Conservation (phyloP, 2,888 invertebrate species). For the Acleris sparsana region DNA sequence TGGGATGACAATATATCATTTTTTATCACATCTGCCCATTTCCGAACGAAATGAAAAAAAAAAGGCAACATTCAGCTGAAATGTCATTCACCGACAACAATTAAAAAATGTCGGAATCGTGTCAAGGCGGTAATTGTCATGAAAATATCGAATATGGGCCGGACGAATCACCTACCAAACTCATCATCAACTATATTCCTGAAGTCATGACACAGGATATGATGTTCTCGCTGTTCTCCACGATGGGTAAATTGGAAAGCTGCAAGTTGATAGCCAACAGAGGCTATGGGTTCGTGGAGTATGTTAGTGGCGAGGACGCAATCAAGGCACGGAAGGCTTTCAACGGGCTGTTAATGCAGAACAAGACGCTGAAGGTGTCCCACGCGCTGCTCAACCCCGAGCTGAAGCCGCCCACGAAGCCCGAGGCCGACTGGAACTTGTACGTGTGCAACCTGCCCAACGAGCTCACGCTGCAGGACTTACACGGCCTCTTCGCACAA, state of each 20-base stretch:
- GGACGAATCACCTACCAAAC: conserved; percentile 83
- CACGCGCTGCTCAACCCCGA: conserved; percentile 80
- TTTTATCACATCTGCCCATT: conserved; percentile 39
- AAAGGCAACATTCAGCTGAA: conserved; percentile 67
- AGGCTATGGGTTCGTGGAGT: conserved; percentile 83
- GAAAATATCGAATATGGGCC: conserved; percentile 82
- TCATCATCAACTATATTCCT: conserved; percentile 84
- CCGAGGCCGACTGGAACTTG: conserved; percentile 83
- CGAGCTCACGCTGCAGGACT: conserved; percentile 82
- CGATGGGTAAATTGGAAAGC: conserved; percentile 84
- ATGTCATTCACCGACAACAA: conserved; percentile 84
- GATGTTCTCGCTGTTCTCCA: conserved; percentile 83
- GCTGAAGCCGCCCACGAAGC: conserved; percentile 78
- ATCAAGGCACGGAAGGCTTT: conserved; percentile 80
- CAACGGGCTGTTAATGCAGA: conserved; percentile 81
- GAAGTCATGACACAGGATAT: conserved; percentile 84
- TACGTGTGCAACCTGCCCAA: conserved; percentile 83
- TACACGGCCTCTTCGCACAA: conserved; percentile 82
- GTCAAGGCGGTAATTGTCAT: conserved; percentile 84
- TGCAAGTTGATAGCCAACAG: conserved; percentile 83
- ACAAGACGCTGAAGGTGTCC: conserved; percentile 81
- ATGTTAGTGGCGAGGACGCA: conserved; percentile 79
- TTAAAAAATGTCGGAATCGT: conserved; percentile 85
- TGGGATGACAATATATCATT: too few species aligned
- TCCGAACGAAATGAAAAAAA: conserved; percentile 58